These are phyloP conservation scores for Helicolenus hilgendorfi DNA, from an alignment of 2,797 vertebrate genomes.

Conservation along the genomic window DNA sequence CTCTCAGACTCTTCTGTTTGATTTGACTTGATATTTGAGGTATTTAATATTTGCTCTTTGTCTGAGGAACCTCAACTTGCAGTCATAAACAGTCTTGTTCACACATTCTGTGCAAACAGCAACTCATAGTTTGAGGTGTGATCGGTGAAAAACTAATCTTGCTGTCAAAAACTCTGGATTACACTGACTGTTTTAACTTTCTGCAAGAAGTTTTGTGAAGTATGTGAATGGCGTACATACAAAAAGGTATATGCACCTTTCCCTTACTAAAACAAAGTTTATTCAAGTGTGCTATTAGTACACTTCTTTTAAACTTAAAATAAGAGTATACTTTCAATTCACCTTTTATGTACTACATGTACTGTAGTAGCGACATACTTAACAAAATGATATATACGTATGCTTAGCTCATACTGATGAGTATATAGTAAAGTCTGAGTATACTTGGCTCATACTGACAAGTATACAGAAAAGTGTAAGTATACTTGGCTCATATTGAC, in stretches of 20 bases:
- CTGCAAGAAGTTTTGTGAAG: not conserved
- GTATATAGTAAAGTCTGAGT: no score
- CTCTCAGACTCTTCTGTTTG: constrained; percentile 16
- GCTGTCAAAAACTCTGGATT: not conserved
- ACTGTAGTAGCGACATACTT: no score
- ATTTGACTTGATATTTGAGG: constrained; percentile 13
- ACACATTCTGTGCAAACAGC: constrained; percentile 19
- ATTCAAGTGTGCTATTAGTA: no score
- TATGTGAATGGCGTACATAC: not conserved
- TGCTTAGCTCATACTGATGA: no score
- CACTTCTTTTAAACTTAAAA: no score
- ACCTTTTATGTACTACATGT: no score
- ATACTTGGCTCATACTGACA: no score
- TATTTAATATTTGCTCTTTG: constrained; percentile 19
- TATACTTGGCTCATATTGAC: no score
- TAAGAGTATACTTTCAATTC: no score
- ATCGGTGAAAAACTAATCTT: constrained; percentile 19
- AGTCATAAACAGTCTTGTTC: not conserved
- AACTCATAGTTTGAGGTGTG: not conserved
- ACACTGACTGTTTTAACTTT: not conserved
- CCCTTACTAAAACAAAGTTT: no score
- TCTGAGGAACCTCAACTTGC: not conserved
- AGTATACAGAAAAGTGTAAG: no score
- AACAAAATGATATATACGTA: no score
- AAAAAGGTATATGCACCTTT: not conserved